Percentiles rank a stretch among this genome's conserved stretches.
These are phyloP conservation scores for Polymixis lichenea DNA, from an alignment of 2,888 invertebrate genomes.

Conservation along the genomic window DNA sequence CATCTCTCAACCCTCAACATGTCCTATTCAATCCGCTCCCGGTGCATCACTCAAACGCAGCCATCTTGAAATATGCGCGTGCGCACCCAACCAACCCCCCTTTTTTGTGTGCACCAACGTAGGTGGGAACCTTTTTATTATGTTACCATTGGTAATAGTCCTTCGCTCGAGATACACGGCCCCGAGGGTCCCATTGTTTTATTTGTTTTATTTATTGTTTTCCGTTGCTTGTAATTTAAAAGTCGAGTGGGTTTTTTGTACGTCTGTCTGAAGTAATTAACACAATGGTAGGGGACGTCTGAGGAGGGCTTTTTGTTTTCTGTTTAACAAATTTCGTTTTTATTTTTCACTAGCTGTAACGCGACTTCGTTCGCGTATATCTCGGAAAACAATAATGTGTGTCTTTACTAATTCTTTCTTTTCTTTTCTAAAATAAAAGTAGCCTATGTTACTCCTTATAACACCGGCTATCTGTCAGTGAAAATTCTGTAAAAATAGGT, in stretches of 20 bases:
- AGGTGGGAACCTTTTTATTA: slow-evolving; percentile 82
- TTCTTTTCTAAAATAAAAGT: too few relatives aligned
- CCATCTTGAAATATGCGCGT: slow-evolving; percentile 72
- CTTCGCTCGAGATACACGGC: slow-evolving; percentile 71
- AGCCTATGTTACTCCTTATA: too few relatives aligned
- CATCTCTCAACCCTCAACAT: slow-evolving; percentile 5
- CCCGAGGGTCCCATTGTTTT: slow-evolving; percentile 73
- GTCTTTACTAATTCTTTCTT: too few relatives aligned
- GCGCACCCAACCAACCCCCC: slow-evolving; percentile 70
- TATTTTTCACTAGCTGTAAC: slow-evolving; percentile 18
- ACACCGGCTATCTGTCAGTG: too few relatives aligned
- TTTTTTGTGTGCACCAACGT: slow-evolving; percentile 74
- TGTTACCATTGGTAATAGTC: slow-evolving; percentile 79
- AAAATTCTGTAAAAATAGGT: too few relatives aligned
- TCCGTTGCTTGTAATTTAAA: slow-evolving; percentile 80
- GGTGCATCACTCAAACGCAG: slow-evolving; percentile 48
- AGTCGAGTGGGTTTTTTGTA: slow-evolving; percentile 72
- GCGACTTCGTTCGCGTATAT: too few relatives aligned
- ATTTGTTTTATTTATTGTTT: slow-evolving; percentile 79
- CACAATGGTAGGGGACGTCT: slow-evolving; percentile 74
- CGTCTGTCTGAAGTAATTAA: slow-evolving; percentile 79
- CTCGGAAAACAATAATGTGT: too few relatives aligned
- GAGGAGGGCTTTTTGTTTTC: slow-evolving; percentile 65
- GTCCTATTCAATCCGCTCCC: slow-evolving; percentile 40
- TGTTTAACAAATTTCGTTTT: slow-evolving; percentile 20